Base-by-base conservation (phyloP, 2,113 vertebrate species). In the Bucco capensis region DNA sequence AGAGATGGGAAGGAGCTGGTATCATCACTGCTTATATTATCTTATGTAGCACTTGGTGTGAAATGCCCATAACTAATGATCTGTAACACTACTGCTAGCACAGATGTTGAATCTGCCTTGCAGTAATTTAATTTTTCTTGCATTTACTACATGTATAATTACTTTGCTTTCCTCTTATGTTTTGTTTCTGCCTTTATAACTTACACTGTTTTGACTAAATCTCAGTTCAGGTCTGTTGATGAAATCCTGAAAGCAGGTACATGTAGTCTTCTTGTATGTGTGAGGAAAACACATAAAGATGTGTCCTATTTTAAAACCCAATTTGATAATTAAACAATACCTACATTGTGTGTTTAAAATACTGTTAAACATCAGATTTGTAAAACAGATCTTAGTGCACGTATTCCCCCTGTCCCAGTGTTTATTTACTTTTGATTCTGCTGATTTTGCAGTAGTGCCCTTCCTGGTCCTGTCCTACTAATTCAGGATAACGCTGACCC, bases 91-190 rank as follows among this genome's bases (percentile, higher is more conserved):
- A 5, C 50, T 92, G 38, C 81, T 73, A 58, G 66, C 47, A 61
- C 57, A 90, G 58, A 64, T 90, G 82, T 88, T 57, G 66, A 27
- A 69, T 80, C 61, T 86, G 35, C 65, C 65, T 53, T 88, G 61
- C 6, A 9, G 53, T 83, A 88, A 69, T 86, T 82, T 49, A 67
- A 65, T 86, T 86, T 84, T 88, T 80, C 77, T 92, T 92, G 77
- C 47, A 31, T 84, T 90, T 92, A 42, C 28, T 21, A 49, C 33
- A 8, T n/a, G 33, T 64, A 15, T 71, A 51, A 82, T 90, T 86
- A 40, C 40, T 86, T 89, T 84, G 49, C 62, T 23, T 69, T 47
- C 31, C 74, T 79, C 18, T 46, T 15, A 35, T 58, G 16, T 87
- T 93, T 79, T 70, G 42, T 24, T 73, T 86, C 23, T 87, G 58